These are phyloP conservation scores for Trissolcus basalis DNA, from an alignment of 1,140 invertebrate genomes.

Conservation along the genomic window DNA sequence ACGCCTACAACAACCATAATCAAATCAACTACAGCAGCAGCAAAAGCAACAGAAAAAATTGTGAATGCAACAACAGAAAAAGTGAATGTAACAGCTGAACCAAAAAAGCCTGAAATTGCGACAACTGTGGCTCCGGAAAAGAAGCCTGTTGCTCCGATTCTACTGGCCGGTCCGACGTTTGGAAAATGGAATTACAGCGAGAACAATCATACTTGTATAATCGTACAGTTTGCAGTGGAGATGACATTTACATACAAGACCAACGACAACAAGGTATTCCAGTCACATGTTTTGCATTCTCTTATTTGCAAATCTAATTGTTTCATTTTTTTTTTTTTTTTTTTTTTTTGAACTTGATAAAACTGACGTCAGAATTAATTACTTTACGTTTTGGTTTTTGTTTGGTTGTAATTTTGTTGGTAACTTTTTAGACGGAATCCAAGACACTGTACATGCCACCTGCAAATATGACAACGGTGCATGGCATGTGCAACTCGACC, in stretches of 20 bases:
- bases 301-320: no score
- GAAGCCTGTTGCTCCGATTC: neutral
- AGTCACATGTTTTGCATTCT: no score
- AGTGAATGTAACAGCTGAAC: neutral
- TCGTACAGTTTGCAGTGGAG: slow-evolving; percentile 14
- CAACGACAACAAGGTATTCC: slow-evolving; percentile 12
- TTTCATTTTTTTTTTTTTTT: no score
- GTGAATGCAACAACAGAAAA: no score
- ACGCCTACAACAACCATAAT: no score
- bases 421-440: neutral
- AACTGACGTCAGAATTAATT: no score
- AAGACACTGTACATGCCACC: slow-evolving; percentile 5
- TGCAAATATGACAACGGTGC: slow-evolving; percentile 12
- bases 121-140: neutral
- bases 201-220: slow-evolving; percentile 25
- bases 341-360: no score
- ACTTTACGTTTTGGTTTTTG: no score
- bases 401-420: no score
- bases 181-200: slow-evolving; percentile 21
- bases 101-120: neutral
- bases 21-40: no score
- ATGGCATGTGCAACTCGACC: neutral
- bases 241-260: slow-evolving; percentile 19
- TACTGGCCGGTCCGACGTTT: neutral
- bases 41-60: no score